Base-by-base conservation (phyloP, 2,113 vertebrate genomes). In the Suncus etruscus region DNA sequence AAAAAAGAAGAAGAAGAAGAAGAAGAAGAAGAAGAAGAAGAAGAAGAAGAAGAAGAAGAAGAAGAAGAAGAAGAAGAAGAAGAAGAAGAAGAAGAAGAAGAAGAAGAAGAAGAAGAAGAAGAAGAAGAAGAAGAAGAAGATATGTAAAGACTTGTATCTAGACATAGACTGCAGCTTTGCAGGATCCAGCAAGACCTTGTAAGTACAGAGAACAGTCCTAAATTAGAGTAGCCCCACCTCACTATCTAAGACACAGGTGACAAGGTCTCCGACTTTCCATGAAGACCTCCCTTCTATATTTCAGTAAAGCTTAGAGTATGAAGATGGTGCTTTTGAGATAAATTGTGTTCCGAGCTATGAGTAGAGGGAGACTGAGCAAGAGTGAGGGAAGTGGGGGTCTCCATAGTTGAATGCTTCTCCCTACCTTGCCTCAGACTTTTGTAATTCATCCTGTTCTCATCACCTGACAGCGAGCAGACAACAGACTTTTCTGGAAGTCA, bases 401-500 rank as follows among this genome's bases (percentile, higher is more conserved):
- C 74, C 50, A 45, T 0, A 61, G 16, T 45, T 48, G 24, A 39
- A 51, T 24, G 29, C 24, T 91, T 72, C 63, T 83, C 27, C 70
- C 32, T 12, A 58, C 51, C 39, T 83, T 79, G 31, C 51, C 15
- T 82, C 29, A 27, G 66, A 45, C 11, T 20, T 16, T 6, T 31
- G 18, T 6, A 66, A n/a, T 69, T 81, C 54, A 31, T 54, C 70
- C 32, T 83, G 32, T 87, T 92, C 76, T 88, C 73, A 76, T 88
- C 91, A 91, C 11, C 18, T 80, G 76, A 65, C 54, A 94, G 68
- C 65, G 47, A 90, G 27, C 22, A 86, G 72, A 87, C 66, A 90
- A 48, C 14, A 83, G 69, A 63, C 31, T 91, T 83, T 89, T 86
- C 86, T 88, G 68, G 72, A 91, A 92, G 73, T 77, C 80, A 90